These are phyloP conservation scores for Ethmia dodecea DNA, from an alignment of 2,888 invertebrate genomes.

Conservation along the genomic window DNA sequence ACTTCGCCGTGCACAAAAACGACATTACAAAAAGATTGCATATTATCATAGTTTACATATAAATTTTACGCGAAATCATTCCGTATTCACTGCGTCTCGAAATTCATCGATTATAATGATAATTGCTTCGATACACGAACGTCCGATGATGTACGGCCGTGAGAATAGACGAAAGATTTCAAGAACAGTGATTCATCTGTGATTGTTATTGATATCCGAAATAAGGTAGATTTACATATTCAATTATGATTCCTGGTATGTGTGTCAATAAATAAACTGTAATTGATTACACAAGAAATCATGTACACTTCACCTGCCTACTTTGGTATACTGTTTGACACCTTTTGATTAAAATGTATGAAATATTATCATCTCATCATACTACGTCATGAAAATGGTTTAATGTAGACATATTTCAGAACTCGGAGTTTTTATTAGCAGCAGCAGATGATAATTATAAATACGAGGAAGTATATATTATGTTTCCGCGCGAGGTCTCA, in stretches of 20 bases:
- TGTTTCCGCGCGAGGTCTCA: too few relatives aligned
- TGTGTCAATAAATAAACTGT: slow-evolving; percentile 1
- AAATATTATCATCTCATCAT: too few relatives aligned
- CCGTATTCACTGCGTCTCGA: slow-evolving; percentile 63
- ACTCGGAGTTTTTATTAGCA: too few relatives aligned
- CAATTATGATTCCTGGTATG: slow-evolving; percentile 27
- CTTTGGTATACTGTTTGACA: slow-evolving; percentile 5
- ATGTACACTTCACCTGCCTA: neutral
- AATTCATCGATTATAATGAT: slow-evolving; percentile 71
- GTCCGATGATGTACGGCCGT: slow-evolving; percentile 70
- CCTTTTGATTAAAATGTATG: slow-evolving; percentile 3
- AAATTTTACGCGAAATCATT: slow-evolving; percentile 76
- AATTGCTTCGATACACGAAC: slow-evolving; percentile 69
- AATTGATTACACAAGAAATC: slow-evolving; percentile 3
- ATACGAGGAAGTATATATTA: too few relatives aligned
- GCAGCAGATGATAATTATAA: too few relatives aligned
- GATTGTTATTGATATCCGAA: slow-evolving; percentile 44
- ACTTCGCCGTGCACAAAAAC: slow-evolving; percentile 47
- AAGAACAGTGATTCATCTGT: slow-evolving; percentile 50
- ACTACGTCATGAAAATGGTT: too few relatives aligned
- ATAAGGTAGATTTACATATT: slow-evolving; percentile 42
- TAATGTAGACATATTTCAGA: too few relatives aligned
- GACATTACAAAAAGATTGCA: slow-evolving; percentile 55
- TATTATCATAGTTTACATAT: slow-evolving; percentile 77
- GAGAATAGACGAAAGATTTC: slow-evolving; percentile 71